Evolutionary conservation across 2,888 invertebrate species (phyloP), one percentile per base, ranked within the genome.

Genomic region (Calliscelio sp.): DNA sequence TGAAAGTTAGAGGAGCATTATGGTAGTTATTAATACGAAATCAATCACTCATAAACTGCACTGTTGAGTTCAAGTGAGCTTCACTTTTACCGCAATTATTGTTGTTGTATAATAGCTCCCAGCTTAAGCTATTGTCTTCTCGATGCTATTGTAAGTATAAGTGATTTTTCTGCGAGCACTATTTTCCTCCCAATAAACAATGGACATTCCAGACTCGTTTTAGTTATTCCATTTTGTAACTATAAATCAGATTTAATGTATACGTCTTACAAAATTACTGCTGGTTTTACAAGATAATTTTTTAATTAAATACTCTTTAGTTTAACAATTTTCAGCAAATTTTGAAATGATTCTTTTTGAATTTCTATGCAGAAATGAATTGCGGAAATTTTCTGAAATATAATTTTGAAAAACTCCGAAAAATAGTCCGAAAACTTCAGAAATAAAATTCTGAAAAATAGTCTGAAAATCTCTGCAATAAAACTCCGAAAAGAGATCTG

Each of bases 71-170:
- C 73, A 70, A 68, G 75, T 61, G 46, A 68, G 68, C 68, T 46
- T 68, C 59, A 28, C 38, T 75, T 61, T 81, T 70, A 49, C 61
- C 44, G 65, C 53, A 74, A 81, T 74, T 68, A 81, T 81, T 63
- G 28, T n/a, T n/a, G n/a, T 38, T 25, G n/a, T 53, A 81, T 49
- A 74, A 68, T 74, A 57, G 65, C 65, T 73, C 46, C 18, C 20
- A 11, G 8, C 24, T 61, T 16, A 24, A 22, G 59, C 18, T 35
- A 81, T 74, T 49, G 46, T 73, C 22, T 63, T 18, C 16, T 11
- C 51, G 65, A 65, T 38, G 65, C 55, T 53, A 80, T 73, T 73
- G 66, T 80, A 41, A 63, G 44, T 53, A 28, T 57, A 65, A 66
- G 65, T 41, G 55, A 65, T 73, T 80, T 73, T 80, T 80, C 25